Evolutionary conservation across 2,113 vertebrate species (phyloP), one percentile per base, ranked within the genome.

Genomic region (Pipa parva): DNA sequence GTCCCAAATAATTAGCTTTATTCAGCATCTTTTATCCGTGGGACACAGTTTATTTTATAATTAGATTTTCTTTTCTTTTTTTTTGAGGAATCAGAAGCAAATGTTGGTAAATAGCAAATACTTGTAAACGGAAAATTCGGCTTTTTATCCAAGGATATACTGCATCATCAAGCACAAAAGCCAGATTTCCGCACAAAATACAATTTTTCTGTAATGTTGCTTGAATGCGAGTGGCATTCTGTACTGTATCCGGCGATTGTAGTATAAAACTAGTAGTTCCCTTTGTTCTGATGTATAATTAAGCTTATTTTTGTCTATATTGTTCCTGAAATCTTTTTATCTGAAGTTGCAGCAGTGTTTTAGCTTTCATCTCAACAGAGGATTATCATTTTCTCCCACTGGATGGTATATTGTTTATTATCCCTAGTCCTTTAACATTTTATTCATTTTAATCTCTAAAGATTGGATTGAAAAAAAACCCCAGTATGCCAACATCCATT

Each of bases 371-470:
- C 71, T 74, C 51, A 42, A 69, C 48, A 69, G 49, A 66, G 33
- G 59, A 71, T 72, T 75, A 68, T 59, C 63, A 13, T 0, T 66
- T 51, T 4, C 28, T 42, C 1, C 10, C 59, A 63, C 63, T 68
- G 18, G 13, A 1, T 70, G 24, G 26, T 66, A 74, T 69, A 59
- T 77, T 77, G 64, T 72, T 79, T 75, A 65, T 74, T 74, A 72
- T 74, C 72, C 74, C 28, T 52, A 15, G 15, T 22, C 4, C 39
- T 67, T 80, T 20, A 2, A 42, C 31, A 71, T 77, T 60, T 78
- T 76, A 77, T 77, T 76, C 75, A 76, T 72, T 79, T 78, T 78
- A 75, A 74, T 71, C 68, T 65, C 66, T 70, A 63, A 54, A 57
- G 56, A 67, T 56, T 73, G 74, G 70, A 68, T 73, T 79, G 74